Percentiles rank a stretch among this genome's conserved stretches.
These are phyloP conservation scores for Tachina lurida DNA, from an alignment of 2,888 invertebrate genomes.

Conservation along the genomic window DNA sequence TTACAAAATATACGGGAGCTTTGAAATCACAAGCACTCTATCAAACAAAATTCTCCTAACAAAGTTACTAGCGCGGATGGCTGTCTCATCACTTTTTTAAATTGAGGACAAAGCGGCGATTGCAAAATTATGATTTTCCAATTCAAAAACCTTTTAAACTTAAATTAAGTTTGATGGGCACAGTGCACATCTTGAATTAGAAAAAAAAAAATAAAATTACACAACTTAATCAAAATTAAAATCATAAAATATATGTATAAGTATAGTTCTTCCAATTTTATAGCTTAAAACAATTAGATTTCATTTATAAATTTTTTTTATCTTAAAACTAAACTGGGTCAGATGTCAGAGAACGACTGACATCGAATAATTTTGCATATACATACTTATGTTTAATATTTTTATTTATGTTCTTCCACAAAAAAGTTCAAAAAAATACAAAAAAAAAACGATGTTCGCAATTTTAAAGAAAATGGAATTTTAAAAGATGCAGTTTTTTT, in stretches of 20 bases:
- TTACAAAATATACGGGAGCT: no score
- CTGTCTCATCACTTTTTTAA: no score
- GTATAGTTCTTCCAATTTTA: neutral
- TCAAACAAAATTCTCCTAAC: no score
- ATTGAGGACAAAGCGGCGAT: no score
- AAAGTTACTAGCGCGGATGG: no score
- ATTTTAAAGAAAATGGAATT: slow-evolving; percentile 26
- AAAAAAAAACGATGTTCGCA: slow-evolving; percentile 12
- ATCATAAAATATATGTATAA: slow-evolving; percentile 14
- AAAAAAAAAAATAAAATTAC: neutral
- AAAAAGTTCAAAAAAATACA: slow-evolving; percentile 32
- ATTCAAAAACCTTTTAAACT: no score
- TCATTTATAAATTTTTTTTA: slow-evolving; percentile 43
- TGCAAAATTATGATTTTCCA: no score
- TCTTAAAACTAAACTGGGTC: slow-evolving; percentile 43
- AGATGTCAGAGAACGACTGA: slow-evolving; percentile 51
- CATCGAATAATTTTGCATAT: slow-evolving; percentile 42
- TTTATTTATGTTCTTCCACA: slow-evolving; percentile 12
- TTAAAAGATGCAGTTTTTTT: slow-evolving; percentile 24
- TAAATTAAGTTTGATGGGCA: no score
- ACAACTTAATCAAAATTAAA: slow-evolving; percentile 30
- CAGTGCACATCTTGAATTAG: neutral
- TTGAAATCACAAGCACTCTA: no score
- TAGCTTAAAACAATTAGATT: slow-evolving; percentile 50
- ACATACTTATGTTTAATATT: slow-evolving; percentile 31